Percentiles rank a stretch among this genome's conserved stretches.
These are phyloP conservation scores for Thelaira solivaga DNA, from an alignment of 2,888 invertebrate species.

Conservation along the genomic window DNA sequence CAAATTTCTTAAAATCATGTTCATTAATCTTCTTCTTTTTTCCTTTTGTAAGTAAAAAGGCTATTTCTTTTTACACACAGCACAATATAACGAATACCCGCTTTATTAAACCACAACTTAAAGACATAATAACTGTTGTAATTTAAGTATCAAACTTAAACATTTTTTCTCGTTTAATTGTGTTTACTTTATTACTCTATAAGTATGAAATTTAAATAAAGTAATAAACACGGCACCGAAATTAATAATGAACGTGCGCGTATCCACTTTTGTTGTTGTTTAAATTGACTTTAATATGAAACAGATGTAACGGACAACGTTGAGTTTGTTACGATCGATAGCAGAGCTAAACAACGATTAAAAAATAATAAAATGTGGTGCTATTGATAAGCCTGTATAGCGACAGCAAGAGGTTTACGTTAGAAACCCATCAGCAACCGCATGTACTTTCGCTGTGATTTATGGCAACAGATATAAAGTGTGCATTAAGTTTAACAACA, in stretches of 20 bases:
- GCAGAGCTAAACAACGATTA: constrained; percentile 56
- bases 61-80: constrained; percentile 13
- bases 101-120: constrained; percentile 22
- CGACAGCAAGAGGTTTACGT: constrained; percentile 43
- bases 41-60: not conserved
- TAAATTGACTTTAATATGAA: constrained; percentile 7
- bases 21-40: not conserved
- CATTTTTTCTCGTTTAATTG: constrained; percentile 21
- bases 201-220: constrained; percentile 9
- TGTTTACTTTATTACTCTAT: not conserved
- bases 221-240: not conserved
- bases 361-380: constrained; percentile 43
- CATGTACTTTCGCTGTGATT: constrained; percentile 53
- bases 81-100: not conserved
- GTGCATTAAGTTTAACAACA: constrained; percentile 27
- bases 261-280: not conserved
- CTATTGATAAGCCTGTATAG: constrained; percentile 44
- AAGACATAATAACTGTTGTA: constrained; percentile 4
- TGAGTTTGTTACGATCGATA: constrained; percentile 52
- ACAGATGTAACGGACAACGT: constrained; percentile 8
- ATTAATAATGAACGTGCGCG: constrained; percentile 25
- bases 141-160: constrained; percentile 16
- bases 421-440: constrained; percentile 45
- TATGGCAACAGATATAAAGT: constrained; percentile 16
- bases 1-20: constrained; percentile 33